Evolutionary conservation across 2,888 invertebrate genomes (phyloP), one percentile per base, ranked within the genome.

Genomic region (Amphimallon solstitiale): DNA sequence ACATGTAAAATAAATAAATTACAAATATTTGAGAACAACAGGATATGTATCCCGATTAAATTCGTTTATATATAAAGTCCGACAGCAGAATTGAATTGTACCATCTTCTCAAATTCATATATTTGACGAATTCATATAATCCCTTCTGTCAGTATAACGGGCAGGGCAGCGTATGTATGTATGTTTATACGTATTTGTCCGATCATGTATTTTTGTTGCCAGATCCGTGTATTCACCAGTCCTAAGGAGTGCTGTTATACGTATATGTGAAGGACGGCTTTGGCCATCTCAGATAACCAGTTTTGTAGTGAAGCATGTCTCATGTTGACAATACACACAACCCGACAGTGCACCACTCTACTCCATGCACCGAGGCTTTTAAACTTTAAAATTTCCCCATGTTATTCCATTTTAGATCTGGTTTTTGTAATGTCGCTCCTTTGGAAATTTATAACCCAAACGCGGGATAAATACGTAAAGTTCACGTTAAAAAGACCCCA

Each of bases 231-330:
- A 23, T 40, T 62, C 70, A 69, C 63, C 65, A 66, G n/a, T 51
- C 40, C 40, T 14, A 56, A 68, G 70, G 71, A 70, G 71, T 71
- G 71, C 40, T 56, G 56, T 14, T n/a, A 56, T 23, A 40, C 40
- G 40, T 56, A 56, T 71, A 68, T 68, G 68, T 71, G 72, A 72
- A 73, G 72, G 71, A 70, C 70, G 73, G 70, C 72, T 64, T 65
- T 69, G 69, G 72, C 71, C 51, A 63, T 72, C 66, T 69, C 48
- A 23, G 40, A 65, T 68, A 73, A 71, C 71, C 70, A 66, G 70
- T 73, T 72, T 68, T 66, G 68, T 70, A 67, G 45, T 68, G 63
- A 65, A 70, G 68, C 69, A 70, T 69, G 66, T 70, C 68, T 70
- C 45, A 21, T 66, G 71, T 69, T 68, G 69, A 72, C 69, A 70